Evolutionary conservation across 2,888 invertebrate genomes (phyloP).

Genomic region (Nomada lathburiana): DNA sequence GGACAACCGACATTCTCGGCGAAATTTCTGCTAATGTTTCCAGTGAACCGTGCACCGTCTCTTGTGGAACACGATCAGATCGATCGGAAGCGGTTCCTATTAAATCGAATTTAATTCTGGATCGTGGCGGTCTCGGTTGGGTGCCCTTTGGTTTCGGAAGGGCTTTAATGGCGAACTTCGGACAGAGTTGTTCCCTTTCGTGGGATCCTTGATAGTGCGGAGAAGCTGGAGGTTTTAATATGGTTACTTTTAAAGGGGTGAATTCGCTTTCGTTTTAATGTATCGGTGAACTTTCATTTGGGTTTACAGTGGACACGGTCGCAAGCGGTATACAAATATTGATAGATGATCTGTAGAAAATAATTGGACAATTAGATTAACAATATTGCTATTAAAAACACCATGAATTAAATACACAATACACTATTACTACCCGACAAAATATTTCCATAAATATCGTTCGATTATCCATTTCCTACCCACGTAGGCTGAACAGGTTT

Average conservation of each 20-base stretch:
- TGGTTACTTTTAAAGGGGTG: neutral
- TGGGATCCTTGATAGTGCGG: neutral
- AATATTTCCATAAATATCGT: neutral
- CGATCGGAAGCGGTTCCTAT: slow-evolving; percentile 46
- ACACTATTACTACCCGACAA: neutral
- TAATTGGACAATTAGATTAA: no score
- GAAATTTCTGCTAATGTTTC: slow-evolving; percentile 80
- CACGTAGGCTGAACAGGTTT: neutral
- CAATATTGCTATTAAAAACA: no score
- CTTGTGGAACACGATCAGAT: neutral
- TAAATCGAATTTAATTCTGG: slow-evolving; percentile 38
- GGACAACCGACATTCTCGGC: slow-evolving; percentile 58
- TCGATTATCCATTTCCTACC: neutral
- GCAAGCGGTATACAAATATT: no score
- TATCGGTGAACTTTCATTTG: no score
- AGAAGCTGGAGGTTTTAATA: neutral
- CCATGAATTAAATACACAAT: neutral
- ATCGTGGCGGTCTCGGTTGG: neutral
- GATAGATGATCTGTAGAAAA: no score
- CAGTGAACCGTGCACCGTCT: slow-evolving; percentile 46
- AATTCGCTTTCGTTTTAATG: neutral
- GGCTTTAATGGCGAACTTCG: neutral
- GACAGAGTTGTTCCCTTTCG: neutral
- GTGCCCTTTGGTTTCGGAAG: slow-evolving; percentile 14
- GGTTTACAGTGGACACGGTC: no score